Base-by-base conservation (phyloP, 2,797 vertebrate genomes). In the Pseudochirops cupreus region DNA sequence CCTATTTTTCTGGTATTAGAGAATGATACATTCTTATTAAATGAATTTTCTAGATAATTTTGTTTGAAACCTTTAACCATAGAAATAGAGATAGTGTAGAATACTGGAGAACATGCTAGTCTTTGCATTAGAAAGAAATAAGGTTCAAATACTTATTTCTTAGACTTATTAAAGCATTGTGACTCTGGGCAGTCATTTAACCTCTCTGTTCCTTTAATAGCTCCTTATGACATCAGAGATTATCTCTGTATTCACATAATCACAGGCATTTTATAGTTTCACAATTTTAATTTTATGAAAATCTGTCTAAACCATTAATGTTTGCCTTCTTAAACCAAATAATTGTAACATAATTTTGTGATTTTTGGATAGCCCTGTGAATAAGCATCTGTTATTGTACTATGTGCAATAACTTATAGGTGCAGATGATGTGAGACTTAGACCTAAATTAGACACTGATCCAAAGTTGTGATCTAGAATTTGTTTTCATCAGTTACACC, bases 41-140 rank as follows among this genome's bases (percentile, higher is more conserved):
- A 67, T 54, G 56, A 92, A 82, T 94, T 67, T 58, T 58, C 46
- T 92, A 95, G 58, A 33, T 95, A 95, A 91, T 74, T 95, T 14
- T 92, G 93, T 56, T 56, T 95, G 92, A 94, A 91, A 59, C 33
- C 50, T 5, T 74, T 91, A 94, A 82, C 62, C 62, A 74, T 74
- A 74, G 62, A 74, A 74, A 74, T 21, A 74, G 62, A 26, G 33
- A 4, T 74, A 74, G 33, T n/a, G 14, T n/a, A 6, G 62, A 74
- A 21, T 74, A 74, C 4, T 74, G 33, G 62, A 74, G 33, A 74
- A 39, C 5, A n/a, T 39, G 16, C 14, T 74, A 33, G 62, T n/a
- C 62, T 74, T 74, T n/a, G 62, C 18, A 14, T 74, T n/a, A 74
- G 16, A 74, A 62, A 62, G 12, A 62, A 74, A n/a, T 39, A 74